Percentiles rank a stretch among this genome's conserved stretches.
These are phyloP conservation scores for Percopsis transmontana DNA, from an alignment of 2,113 vertebrate species.

Conservation along the genomic window DNA sequence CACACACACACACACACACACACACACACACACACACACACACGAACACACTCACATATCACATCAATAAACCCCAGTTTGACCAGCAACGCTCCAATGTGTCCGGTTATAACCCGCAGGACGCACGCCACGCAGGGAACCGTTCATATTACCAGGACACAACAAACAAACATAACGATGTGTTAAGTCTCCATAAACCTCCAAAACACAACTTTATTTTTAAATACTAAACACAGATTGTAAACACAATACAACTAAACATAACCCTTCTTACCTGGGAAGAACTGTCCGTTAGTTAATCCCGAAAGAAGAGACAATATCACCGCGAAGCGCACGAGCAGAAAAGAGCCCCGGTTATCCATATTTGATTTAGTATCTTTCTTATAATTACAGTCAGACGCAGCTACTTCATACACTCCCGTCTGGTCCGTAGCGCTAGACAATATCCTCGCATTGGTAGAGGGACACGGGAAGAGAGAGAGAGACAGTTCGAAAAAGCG, in stretches of 20 bases:
- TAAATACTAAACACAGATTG: not conserved
- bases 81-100: not conserved
- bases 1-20: too few relatives aligned
- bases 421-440: conserved; percentile 38
- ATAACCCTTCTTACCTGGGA: conserved; percentile 58
- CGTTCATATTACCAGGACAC: too few relatives aligned
- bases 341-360: conserved; percentile 56
- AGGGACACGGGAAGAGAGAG: conserved; percentile 13
- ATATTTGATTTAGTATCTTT: conserved; percentile 29
- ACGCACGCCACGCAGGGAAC: too few relatives aligned
- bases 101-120: too few relatives aligned
- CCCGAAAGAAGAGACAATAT: conserved; percentile 49
- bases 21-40: too few relatives aligned
- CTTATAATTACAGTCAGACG: conserved; percentile 7
- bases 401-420: conserved; percentile 56
- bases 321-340: conserved; percentile 30
- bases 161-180: too few relatives aligned
- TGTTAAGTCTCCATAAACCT: too few relatives aligned
- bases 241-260: not conserved
- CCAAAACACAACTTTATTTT: not conserved
- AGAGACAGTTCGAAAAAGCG: conserved; percentile 26
- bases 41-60: not conserved
- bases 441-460: conserved; percentile 60
- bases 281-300: conserved; percentile 61
- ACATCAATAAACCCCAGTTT: not conserved